Evolutionary conservation across 2,113 vertebrate genomes (phyloP).

Genomic region (Ornithorhynchus anatinus): DNA sequence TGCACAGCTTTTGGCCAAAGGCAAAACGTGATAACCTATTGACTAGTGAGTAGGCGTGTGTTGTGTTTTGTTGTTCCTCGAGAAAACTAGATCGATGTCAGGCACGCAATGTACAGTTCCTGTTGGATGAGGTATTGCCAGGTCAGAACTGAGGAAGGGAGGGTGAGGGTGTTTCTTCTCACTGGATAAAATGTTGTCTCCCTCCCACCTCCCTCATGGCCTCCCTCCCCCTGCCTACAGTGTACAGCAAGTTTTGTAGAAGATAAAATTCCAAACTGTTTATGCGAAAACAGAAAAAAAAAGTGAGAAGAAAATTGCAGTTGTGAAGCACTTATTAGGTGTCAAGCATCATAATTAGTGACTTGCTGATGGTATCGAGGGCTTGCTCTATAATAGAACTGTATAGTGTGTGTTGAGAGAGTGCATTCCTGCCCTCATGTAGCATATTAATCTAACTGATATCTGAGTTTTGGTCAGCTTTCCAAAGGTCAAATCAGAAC

Average conservation of each 20-base stretch:
- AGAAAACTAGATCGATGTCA: slow-evolving; percentile 23
- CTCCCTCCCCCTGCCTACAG: slow-evolving; percentile 13
- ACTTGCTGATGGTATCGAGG: too few relatives aligned
- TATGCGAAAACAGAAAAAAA: not conserved
- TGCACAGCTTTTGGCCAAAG: slow-evolving; percentile 52
- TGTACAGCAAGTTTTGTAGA: too few relatives aligned
- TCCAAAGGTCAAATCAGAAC: too few relatives aligned
- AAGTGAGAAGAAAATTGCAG: not conserved
- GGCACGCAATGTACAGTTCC: not conserved
- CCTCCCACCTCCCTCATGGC: not conserved
- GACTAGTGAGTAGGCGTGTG: not conserved
- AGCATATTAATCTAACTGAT: too few relatives aligned
- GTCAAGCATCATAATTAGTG: too few relatives aligned
- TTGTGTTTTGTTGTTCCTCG: not conserved
- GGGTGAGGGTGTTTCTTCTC: not conserved
- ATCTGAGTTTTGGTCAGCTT: too few relatives aligned
- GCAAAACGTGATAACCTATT: slow-evolving; percentile 48
- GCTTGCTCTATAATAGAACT: too few relatives aligned
- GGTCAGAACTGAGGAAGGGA: too few relatives aligned
- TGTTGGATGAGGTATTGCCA: not conserved
- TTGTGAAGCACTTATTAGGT: not conserved
- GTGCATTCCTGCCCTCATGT: too few relatives aligned
- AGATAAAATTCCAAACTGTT: not conserved
- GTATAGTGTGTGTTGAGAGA: too few relatives aligned
- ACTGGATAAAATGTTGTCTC: not conserved